Base-by-base conservation (phyloP, 2,888 invertebrate genomes). In the Heliothis peltigera region DNA sequence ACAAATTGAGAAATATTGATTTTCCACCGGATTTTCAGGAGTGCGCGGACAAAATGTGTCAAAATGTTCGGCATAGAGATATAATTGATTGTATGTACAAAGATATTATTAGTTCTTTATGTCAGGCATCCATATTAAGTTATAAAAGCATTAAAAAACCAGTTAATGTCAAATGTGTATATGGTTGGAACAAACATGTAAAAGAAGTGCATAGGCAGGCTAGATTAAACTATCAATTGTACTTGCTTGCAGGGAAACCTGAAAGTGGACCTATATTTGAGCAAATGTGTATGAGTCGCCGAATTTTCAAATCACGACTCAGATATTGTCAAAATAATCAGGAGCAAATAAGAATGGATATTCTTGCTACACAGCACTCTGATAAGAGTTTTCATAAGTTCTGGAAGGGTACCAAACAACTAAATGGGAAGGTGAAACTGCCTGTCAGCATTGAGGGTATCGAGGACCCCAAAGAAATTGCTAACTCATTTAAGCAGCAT, bases 31-130 rank as follows among this genome's bases (percentile, higher is more conserved):
- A 54, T 12, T 25, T 54, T 28, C 43, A 54, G 43, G 15, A 17
- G 18, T 54, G 54, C 44, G 54, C 54, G 43, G 54, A 54, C 18
- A 43, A 18, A 44, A 44, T 54, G 54, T 54, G 54, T 54, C 42
- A 53, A 43, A 53, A 53, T 25, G 3, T 22, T 7, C 53, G 43
- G 25, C 51, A 53, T 17, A 42, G 53, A 53, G 42, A 8, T 53
- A 42, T 53, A 53, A 53, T 53, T 53, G 53, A 53, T 10, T 22
- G 22, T 10, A 43, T 53, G 43, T 42, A 42, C 42, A 42, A 15
- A n/a, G n/a, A 42, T 42, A 42, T 42, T 17, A 7, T 42, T 15
- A 42, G 12, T 48, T 25, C n/a, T n/a, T 48, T 48, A 28, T 28
- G 48, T 48, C 17, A 28, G 4, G 48, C 48, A 17, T 25, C 48